Percentiles rank a stretch among this genome's conserved stretches.
phyloP scores from a whole-genome alignment of 1,140 invertebrate genomes.

The Lordiphosa collinella region DNA sequence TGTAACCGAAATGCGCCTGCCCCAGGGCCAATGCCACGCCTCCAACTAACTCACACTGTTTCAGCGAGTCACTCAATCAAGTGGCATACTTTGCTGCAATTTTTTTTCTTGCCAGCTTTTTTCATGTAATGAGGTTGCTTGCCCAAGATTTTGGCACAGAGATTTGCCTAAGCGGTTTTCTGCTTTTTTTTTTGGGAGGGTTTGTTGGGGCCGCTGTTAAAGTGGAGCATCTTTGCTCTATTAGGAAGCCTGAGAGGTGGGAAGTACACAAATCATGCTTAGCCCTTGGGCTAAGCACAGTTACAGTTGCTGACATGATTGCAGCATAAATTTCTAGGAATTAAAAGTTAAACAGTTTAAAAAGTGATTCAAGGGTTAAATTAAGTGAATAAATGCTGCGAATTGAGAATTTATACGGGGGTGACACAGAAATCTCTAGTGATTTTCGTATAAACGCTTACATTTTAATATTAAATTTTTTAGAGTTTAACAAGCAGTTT shows the following conservation, averaged over 20 bases:
- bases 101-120: constrained; percentile 3
- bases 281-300: constrained; percentile 18
- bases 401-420: too few species aligned
- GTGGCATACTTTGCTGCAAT: constrained; percentile 33
- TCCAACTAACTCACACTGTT: constrained; percentile 1
- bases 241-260: constrained; percentile 1
- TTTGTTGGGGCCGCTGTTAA: constrained; percentile 18
- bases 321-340: too few species aligned
- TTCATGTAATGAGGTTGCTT: constrained; percentile 62
- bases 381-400: too few species aligned
- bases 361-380: too few species aligned
- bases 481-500: too few species aligned
- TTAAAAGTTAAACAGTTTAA: too few species aligned
- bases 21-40: constrained; percentile 41
- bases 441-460: too few species aligned
- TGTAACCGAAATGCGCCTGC: constrained; percentile 29
- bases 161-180: constrained; percentile 60
- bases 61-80: constrained; percentile 51
- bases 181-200: neutral
- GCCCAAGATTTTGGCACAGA: constrained; percentile 52
- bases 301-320: constrained; percentile 4
- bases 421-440: too few species aligned
- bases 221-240: constrained; percentile 45
- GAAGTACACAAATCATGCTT: constrained; percentile 4
- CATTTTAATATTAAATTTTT: too few species aligned